A percentile compares a stretch with the other conserved stretches of the same genome.
Evolutionary conservation across 2,113 vertebrate species (phyloP).

Genomic region (Nymphicus hollandicus): DNA sequence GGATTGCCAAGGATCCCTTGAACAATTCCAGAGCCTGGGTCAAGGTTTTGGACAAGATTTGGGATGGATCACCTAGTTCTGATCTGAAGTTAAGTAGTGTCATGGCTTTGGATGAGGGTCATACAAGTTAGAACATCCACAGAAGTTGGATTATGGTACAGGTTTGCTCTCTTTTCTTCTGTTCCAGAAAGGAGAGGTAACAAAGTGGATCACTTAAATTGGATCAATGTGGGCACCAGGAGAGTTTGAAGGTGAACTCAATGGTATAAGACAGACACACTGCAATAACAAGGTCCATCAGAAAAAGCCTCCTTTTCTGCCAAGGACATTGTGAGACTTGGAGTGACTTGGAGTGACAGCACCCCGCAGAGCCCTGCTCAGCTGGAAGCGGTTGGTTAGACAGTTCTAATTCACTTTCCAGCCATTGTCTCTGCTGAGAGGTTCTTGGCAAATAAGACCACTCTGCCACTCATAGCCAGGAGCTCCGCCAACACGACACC

Average conservation of each 20-base stretch:
- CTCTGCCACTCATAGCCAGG: neutral
- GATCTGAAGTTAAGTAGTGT: neutral
- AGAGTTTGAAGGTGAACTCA: neutral
- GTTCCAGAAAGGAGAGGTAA: neutral
- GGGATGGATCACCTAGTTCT: neutral
- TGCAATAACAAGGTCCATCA: neutral
- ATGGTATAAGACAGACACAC: neutral
- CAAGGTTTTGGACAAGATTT: neutral
- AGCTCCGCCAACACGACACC: neutral
- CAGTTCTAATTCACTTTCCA: neutral
- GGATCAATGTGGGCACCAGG: neutral
- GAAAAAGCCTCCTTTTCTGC: neutral
- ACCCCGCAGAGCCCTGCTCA: neutral
- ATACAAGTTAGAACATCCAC: neutral
- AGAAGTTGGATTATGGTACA: neutral
- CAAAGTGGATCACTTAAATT: neutral
- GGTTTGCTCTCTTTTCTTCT: neutral
- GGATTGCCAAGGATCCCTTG: neutral
- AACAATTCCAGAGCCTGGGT: neutral
- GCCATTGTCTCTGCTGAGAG: conserved; percentile 1
- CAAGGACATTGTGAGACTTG: neutral
- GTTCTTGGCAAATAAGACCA: neutral
- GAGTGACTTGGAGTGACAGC: conserved; percentile 5
- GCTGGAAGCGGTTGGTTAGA: neutral
- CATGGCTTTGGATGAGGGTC: neutral